These are phyloP conservation scores for Emys orbicularis DNA, from an alignment of 2,797 vertebrate genomes.

Conservation along the genomic window DNA sequence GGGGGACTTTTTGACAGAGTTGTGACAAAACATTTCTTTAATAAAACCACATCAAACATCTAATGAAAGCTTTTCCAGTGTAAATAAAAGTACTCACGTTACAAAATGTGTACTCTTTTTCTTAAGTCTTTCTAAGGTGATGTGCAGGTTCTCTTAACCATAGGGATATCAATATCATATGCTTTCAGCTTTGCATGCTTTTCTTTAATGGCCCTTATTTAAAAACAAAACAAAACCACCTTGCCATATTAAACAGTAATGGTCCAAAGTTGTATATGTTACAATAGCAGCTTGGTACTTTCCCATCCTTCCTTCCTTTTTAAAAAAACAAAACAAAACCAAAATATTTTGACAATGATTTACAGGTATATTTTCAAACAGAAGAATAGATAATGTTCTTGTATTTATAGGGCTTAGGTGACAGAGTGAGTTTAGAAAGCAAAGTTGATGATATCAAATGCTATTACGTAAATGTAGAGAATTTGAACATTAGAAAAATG, in stretches of 20 bases:
- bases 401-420: not conserved
- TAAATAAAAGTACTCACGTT: not conserved
- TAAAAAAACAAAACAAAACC: too few species aligned
- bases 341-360: too few species aligned
- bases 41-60: not conserved
- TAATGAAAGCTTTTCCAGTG: not conserved
- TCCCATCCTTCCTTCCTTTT: not conserved
- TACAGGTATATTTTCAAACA: not conserved
- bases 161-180: not conserved
- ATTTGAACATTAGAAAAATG: not conserved
- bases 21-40: not conserved
- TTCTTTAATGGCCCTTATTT: conserved; percentile 7
- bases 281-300: not conserved
- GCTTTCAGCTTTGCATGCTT: conserved; percentile 7
- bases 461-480: not conserved
- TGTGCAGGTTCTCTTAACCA: not conserved
- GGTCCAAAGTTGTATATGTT: not conserved
- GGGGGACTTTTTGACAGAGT: not conserved
- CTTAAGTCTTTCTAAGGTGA: not conserved
- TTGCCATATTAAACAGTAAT: not conserved
- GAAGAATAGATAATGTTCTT: not conserved
- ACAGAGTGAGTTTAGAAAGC: not conserved
- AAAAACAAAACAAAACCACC: conserved; percentile 10
- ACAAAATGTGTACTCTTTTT: not conserved
- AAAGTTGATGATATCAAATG: not conserved